These are phyloP conservation scores for Sitophilus oryzae DNA, from an alignment of 1,140 invertebrate genomes.

Conservation along the genomic window DNA sequence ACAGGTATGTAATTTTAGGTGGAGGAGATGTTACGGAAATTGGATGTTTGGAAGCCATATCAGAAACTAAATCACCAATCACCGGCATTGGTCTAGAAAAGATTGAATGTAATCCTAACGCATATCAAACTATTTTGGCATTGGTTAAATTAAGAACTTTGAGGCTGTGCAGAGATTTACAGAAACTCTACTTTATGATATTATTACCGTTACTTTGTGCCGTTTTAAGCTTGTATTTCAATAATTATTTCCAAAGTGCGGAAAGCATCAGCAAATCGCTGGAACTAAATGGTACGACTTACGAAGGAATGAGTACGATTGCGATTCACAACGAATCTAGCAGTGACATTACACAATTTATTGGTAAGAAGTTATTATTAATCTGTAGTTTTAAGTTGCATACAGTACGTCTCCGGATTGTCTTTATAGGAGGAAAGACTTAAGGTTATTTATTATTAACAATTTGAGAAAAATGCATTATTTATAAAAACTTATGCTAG, in stretches of 20 bases:
- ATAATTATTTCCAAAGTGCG: constrained; percentile 54
- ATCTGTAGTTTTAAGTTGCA: too few relatives aligned
- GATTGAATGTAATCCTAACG: constrained; percentile 50
- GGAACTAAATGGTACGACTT: constrained; percentile 50
- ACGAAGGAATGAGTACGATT: constrained; percentile 47
- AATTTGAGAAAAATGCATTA: too few relatives aligned
- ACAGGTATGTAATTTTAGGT: constrained; percentile 14
- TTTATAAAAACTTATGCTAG: too few relatives aligned
- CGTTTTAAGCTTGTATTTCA: constrained; percentile 60
- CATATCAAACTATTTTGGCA: constrained; percentile 49
- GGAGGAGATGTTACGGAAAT: constrained; percentile 31
- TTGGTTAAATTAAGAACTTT: constrained; percentile 51
- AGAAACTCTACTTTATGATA: constrained; percentile 56
- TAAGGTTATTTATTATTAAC: too few relatives aligned
- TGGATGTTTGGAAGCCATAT: constrained; percentile 35
- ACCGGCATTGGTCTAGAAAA: constrained; percentile 49
- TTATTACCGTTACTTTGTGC: constrained; percentile 58
- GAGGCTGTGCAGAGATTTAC: constrained; percentile 52
- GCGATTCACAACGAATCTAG: constrained; percentile 46
- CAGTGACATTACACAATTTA: constrained; percentile 41
- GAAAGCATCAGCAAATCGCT: constrained; percentile 53
- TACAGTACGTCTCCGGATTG: too few relatives aligned
- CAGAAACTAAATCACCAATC: constrained; percentile 38
- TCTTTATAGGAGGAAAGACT: too few relatives aligned
- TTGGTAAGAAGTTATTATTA: constrained; percentile 10